These are phyloP conservation scores for Dendrolimus houi DNA, from an alignment of 2,888 invertebrate species.

Conservation along the genomic window DNA sequence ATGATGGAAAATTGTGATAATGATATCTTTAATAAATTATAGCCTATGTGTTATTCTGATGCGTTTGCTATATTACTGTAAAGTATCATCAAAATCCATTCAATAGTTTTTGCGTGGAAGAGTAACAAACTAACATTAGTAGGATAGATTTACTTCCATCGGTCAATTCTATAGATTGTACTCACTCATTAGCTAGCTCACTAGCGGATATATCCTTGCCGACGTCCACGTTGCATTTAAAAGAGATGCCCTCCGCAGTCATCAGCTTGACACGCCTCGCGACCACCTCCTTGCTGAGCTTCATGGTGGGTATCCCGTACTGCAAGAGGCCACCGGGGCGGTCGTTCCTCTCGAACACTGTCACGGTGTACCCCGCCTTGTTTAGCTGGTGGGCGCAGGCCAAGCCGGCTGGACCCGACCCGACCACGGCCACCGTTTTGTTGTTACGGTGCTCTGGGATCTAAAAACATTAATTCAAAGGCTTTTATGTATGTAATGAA, in stretches of 20 bases:
- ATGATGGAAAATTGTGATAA: no score
- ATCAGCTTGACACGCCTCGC: slow-evolving; percentile 91
- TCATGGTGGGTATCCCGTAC: slow-evolving; percentile 99
- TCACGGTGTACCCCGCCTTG: slow-evolving; percentile 96
- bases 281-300: slow-evolving; percentile 95
- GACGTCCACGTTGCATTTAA: slow-evolving; percentile 92
- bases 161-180: slow-evolving; percentile 5
- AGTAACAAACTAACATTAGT: no score
- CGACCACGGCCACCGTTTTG: slow-evolving; percentile 91
- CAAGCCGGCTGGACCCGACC: slow-evolving; percentile 95
- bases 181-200: slow-evolving; percentile 79
- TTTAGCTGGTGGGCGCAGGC: slow-evolving; percentile 98
- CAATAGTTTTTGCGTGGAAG: no score
- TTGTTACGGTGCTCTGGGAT: slow-evolving; percentile 85
- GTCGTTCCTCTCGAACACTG: slow-evolving; percentile 98
- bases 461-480: slow-evolving; percentile 31
- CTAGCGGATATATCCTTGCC: slow-evolving; percentile 92
- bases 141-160: no score
- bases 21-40: no score
- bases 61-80: no score
- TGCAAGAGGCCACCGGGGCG: slow-evolving; percentile 95
- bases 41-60: no score
- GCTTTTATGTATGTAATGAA: no score
- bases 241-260: slow-evolving; percentile 91
- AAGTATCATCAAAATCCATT: no score